Conservation (phyloP, 2,888 invertebrate species). For the Autographa gamma region DNA sequence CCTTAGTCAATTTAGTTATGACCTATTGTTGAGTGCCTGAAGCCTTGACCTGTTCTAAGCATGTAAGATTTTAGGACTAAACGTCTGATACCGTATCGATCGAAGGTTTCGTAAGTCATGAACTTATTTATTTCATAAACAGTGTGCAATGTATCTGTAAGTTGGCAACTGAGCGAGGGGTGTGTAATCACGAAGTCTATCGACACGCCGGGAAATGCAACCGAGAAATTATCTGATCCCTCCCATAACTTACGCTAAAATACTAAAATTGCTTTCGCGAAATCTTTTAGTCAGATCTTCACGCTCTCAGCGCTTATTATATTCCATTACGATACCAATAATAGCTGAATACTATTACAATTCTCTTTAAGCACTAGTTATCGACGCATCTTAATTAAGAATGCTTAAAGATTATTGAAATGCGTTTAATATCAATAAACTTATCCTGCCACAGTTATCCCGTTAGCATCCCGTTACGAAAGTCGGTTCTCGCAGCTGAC, state of each 20-base stretch:
- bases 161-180: slow-evolving; percentile 61
- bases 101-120: slow-evolving; percentile 25
- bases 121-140: slow-evolving; percentile 57
- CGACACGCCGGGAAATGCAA: slow-evolving; percentile 81
- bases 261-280: slow-evolving; percentile 86
- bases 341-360: slow-evolving; percentile 82
- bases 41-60: slow-evolving; percentile 1
- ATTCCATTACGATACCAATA: slow-evolving; percentile 86
- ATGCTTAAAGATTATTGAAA: slow-evolving; percentile 64
- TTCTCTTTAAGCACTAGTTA: slow-evolving; percentile 67
- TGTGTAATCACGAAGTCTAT: slow-evolving; percentile 77
- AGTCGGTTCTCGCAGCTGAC: slow-evolving; percentile 10
- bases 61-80: neutral
- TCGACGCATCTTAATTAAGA: slow-evolving; percentile 75
- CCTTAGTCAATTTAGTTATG: neutral
- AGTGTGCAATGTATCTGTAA: slow-evolving; percentile 46
- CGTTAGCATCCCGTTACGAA: slow-evolving; percentile 39
- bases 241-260: slow-evolving; percentile 85
- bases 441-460: slow-evolving; percentile 33
- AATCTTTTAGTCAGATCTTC: slow-evolving; percentile 86
- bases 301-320: slow-evolving; percentile 85
- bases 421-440: slow-evolving; percentile 57
- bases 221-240: slow-evolving; percentile 85
- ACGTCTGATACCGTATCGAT: neutral
- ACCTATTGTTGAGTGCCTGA: neutral